These are phyloP conservation scores for Cotesia congregata DNA, from an alignment of 2,888 invertebrate genomes.

Conservation along the genomic window DNA sequence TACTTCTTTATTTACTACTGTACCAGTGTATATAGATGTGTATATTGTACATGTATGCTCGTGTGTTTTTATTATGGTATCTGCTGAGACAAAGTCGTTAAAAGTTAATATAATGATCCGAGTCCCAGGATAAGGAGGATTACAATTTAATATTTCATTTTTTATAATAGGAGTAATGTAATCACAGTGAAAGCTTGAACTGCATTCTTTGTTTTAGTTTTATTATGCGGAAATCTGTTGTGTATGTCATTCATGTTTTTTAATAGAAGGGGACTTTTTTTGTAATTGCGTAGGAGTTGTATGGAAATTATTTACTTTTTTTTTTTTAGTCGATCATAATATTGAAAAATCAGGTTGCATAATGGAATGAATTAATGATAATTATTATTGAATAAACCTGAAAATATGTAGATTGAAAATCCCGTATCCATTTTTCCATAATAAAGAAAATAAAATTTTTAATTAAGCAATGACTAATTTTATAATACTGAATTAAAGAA, in stretches of 20 bases:
- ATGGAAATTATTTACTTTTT: slow-evolving; percentile 4
- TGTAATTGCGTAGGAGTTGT: neutral
- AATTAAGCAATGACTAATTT: no score
- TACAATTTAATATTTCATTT: neutral
- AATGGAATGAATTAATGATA: neutral
- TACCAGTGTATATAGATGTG: neutral
- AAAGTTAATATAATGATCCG: neutral
- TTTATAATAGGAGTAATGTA: neutral
- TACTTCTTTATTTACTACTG: neutral
- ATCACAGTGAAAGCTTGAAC: neutral
- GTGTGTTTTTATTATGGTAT: neutral
- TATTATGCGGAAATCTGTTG: neutral
- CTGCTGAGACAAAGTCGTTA: neutral
- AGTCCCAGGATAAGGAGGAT: neutral
- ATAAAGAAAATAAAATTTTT: no score
- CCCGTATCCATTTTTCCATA: no score
- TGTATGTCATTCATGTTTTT: neutral
- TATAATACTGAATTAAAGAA: no score
- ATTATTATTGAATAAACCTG: neutral
- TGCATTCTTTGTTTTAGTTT: neutral
- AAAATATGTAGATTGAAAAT: no score
- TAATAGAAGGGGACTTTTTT: slow-evolving; percentile 3
- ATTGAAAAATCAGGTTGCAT: neutral
- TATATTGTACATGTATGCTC: neutral
- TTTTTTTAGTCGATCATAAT: neutral